A percentile compares a stretch with the other conserved stretches of the same genome.
These are phyloP conservation scores for Agrotis exclamationis DNA, from an alignment of 2,888 invertebrate genomes.

Conservation along the genomic window DNA sequence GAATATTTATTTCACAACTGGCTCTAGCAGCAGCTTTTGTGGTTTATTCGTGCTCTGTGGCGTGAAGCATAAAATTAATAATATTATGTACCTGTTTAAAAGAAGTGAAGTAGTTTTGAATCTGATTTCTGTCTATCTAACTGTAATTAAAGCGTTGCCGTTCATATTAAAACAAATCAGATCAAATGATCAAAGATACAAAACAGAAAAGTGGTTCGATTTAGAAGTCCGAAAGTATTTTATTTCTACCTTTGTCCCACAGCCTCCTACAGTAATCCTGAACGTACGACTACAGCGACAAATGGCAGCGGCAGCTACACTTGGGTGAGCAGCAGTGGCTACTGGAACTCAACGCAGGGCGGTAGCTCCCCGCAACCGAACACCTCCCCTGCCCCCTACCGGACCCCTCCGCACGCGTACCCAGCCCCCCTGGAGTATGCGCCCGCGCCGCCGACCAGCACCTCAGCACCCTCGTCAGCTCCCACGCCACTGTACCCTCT, in stretches of 20 bases:
- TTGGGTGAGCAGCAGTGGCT: constrained; percentile 84
- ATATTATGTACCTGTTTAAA: too few relatives aligned
- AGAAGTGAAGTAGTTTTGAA: not conserved
- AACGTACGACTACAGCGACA: constrained; percentile 79
- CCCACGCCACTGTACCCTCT: constrained; percentile 85
- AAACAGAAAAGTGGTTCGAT: too few relatives aligned
- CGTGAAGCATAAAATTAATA: not conserved
- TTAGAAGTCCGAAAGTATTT: not conserved
- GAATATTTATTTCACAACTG: not conserved
- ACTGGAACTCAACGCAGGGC: constrained; percentile 85
- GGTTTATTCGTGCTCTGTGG: not conserved
- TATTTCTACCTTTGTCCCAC: constrained; percentile 31
- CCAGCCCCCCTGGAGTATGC: constrained; percentile 86
- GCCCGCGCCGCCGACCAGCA: constrained; percentile 79
- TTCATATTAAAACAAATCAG: not conserved
- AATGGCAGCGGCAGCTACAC: constrained; percentile 85
- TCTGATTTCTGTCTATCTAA: too few relatives aligned
- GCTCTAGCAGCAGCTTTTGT: not conserved
- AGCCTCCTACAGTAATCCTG: constrained; percentile 85
- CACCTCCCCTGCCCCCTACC: constrained; percentile 85
- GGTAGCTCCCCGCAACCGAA: constrained; percentile 84
- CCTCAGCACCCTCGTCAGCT: constrained; percentile 78
- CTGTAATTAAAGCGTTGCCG: not conserved
- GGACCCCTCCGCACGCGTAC: constrained; percentile 87
- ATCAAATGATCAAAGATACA: not conserved